These are phyloP conservation scores for Columba livia DNA, from an alignment of 2,113 vertebrate species.

Conservation along the genomic window DNA sequence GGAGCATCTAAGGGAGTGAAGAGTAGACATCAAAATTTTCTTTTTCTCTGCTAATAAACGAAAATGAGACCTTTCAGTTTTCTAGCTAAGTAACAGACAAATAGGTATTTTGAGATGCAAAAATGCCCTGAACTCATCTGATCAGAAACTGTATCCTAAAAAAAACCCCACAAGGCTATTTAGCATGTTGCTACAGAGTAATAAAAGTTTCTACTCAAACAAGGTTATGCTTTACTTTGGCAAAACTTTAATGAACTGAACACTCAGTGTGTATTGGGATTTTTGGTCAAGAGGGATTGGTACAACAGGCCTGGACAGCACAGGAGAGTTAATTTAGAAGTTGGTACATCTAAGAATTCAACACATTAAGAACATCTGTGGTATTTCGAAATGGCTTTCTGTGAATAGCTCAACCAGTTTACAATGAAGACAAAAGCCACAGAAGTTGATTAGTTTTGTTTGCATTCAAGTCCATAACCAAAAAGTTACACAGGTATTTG, in stretches of 20 bases:
- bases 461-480: conserved; percentile 24
- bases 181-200: neutral
- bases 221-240: neutral
- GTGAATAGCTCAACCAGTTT: neutral
- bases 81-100: neutral
- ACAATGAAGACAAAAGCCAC: neutral
- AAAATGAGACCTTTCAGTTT: neutral
- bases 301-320: neutral
- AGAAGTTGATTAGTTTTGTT: conserved; percentile 29
- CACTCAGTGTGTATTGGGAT: accelerated
- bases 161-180: neutral
- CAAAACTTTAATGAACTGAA: neutral
- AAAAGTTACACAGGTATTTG: conserved; percentile 11
- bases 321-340: neutral
- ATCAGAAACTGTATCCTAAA: neutral
- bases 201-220: neutral
- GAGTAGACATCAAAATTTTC: neutral
- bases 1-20: neutral
- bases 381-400: neutral
- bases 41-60: neutral
- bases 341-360: neutral
- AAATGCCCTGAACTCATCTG: neutral
- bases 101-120: neutral
- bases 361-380: neutral
- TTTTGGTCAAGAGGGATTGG: neutral